Conservation (phyloP, 2,888 invertebrate genomes). For the Pteria penguin region DNA sequence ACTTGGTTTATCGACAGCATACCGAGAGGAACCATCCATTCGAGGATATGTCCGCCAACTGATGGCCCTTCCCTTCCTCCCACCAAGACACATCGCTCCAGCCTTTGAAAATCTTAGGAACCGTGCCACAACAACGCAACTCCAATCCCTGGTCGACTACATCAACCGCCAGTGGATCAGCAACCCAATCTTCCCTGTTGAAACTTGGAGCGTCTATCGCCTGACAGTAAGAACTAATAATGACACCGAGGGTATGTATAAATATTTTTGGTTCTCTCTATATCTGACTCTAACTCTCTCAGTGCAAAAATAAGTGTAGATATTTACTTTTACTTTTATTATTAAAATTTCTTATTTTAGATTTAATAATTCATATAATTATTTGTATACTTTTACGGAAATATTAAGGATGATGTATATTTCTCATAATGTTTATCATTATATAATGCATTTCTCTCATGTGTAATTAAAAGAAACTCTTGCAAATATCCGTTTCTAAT, state of each 20-base stretch:
- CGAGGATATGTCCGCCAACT: slow-evolving; percentile 17
- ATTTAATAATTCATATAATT: too few relatives aligned
- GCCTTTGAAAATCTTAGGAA: slow-evolving; percentile 8
- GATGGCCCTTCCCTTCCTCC: slow-evolving; percentile 23
- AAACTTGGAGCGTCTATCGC: slow-evolving; percentile 6
- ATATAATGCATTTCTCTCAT: too few relatives aligned
- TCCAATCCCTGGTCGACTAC: slow-evolving; percentile 12
- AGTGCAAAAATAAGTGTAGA: too few relatives aligned
- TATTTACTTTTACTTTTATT: too few relatives aligned
- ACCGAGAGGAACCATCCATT: neutral
- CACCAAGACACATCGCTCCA: slow-evolving; percentile 2
- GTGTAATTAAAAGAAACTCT: too few relatives aligned
- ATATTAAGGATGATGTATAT: too few relatives aligned
- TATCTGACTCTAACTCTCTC: too few relatives aligned
- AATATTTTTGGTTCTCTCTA: too few relatives aligned
- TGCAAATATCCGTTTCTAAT: too few relatives aligned
- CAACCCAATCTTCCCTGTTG: slow-evolving; percentile 4
- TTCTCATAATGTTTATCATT: too few relatives aligned
- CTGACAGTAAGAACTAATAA: slow-evolving; percentile 18
- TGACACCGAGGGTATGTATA: slow-evolving; percentile 27
- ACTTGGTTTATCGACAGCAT: neutral
- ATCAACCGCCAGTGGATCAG: slow-evolving; percentile 17
- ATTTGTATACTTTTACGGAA: too few relatives aligned
- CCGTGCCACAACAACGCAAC: slow-evolving; percentile 10
- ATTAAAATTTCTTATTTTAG: too few relatives aligned